Conservation (phyloP, 2,888 invertebrate species). For the Lathronympha strigana region DNA sequence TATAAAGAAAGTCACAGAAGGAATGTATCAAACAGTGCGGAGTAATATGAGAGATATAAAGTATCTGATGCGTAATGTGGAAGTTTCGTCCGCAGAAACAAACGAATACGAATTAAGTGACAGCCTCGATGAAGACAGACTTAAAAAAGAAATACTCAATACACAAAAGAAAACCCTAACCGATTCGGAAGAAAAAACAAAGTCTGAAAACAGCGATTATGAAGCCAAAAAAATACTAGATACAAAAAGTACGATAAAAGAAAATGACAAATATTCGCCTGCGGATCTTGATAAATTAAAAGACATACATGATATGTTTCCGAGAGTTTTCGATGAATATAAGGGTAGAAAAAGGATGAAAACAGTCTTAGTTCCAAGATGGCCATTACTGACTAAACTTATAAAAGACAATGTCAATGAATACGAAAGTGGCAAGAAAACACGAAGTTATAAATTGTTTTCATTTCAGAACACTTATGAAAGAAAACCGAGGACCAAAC, state of each 20-base stretch:
- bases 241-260: no score
- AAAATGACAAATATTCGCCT: not conserved
- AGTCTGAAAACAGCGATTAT: not conserved
- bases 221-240: not conserved
- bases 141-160: not conserved
- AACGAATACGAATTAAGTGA: slow-evolving; percentile 6
- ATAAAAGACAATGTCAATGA: not conserved
- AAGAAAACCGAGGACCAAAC: no score
- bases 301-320: not conserved
- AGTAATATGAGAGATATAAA: not conserved
- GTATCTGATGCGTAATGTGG: not conserved
- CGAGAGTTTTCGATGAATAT: not conserved
- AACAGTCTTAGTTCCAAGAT: not conserved
- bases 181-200: not conserved
- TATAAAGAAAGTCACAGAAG: not conserved
- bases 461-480: not conserved
- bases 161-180: not conserved
- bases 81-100: not conserved
- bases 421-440: not conserved
- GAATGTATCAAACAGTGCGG: not conserved
- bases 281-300: not conserved
- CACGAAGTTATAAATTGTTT: not conserved
- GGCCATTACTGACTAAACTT: not conserved
- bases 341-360: no score
- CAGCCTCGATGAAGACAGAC: no score